Evolutionary conservation across 1,140 invertebrate species (phyloP).

Genomic region (Drosophila repletoides): DNA sequence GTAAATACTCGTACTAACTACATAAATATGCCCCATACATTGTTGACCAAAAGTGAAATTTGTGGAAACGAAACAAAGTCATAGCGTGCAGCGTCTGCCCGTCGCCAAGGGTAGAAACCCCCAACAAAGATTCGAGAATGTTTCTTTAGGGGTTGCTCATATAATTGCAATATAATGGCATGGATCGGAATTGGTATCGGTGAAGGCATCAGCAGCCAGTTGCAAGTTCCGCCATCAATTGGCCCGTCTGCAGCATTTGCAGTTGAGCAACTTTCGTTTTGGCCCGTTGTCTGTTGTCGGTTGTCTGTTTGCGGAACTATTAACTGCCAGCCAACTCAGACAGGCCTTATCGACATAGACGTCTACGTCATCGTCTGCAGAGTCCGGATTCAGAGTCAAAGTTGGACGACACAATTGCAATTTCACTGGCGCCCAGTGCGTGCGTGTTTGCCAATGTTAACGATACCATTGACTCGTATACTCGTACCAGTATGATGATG

Average conservation of each 20-base stretch:
- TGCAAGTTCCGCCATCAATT: slow-evolving; percentile 58
- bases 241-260: slow-evolving; percentile 45
- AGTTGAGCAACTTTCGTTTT: slow-evolving; percentile 62
- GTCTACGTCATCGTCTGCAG: slow-evolving; percentile 16
- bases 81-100: slow-evolving; percentile 53
- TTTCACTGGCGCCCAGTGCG: slow-evolving; percentile 17
- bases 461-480: slow-evolving; percentile 43
- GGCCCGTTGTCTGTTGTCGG: slow-evolving; percentile 4
- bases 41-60: slow-evolving; percentile 55
- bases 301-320: slow-evolving; percentile 59
- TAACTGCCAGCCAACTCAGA: slow-evolving; percentile 38
- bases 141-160: slow-evolving; percentile 45
- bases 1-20: slow-evolving; percentile 33
- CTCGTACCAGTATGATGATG: slow-evolving; percentile 29
- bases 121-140: slow-evolving; percentile 11
- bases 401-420: slow-evolving; percentile 23
- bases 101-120: slow-evolving; percentile 51
- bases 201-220: slow-evolving; percentile 24
- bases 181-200: slow-evolving; percentile 7
- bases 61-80: slow-evolving; percentile 37
- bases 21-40: slow-evolving; percentile 40
- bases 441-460: slow-evolving; percentile 26
- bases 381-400: slow-evolving; percentile 2
- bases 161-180: slow-evolving; percentile 73
- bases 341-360: slow-evolving; percentile 33